Base-by-base conservation (phyloP, 2,888 invertebrate genomes). In the Cosmia trapezina region DNA sequence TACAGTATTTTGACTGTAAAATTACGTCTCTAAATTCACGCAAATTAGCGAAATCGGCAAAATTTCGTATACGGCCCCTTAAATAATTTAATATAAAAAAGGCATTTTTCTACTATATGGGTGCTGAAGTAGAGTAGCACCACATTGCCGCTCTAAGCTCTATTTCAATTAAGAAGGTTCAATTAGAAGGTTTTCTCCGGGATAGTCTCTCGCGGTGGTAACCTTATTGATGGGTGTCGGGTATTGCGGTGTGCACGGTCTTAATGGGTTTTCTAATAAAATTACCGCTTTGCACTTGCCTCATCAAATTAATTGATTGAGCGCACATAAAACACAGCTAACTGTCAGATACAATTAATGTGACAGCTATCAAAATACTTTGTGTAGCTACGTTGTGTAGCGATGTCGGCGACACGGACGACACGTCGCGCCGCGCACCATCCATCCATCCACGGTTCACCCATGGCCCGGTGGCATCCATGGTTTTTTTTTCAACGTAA, bases 111-210 rank as follows among this genome's bases (percentile, higher is more conserved):
- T 62, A 28, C 28, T 81, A 71, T 68, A 67, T 61, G 28, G 64
- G 53, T 65, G 60, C 59, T 60, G 56, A 68, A 69, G 67, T 33
- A 70, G 54, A 49, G 66, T 41, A 67, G 47, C 47, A 22, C 64
- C 41, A 68, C 59, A 62, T 76, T 68, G 41, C 72, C 14, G 22
- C 49, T 81, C 37, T 70, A 47, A 68, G 68, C 49, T 69, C 43
- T 67, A 68, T 64, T 78, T 82, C 60, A 78, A 81, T 81, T 81
- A 81, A 41, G 69, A 22, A 76, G 62, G 45, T 81, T 65, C 63
- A 76, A 80, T 82, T 73, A 78, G 19, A 66, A 62, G 81, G 65
- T 73, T 81, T 68, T 81, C 79, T 80, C 76, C 45, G 61, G 53
- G 49, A 74, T 57, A 53, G 63, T 54, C 43, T 71, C 64, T 76